Evolutionary conservation across 2,888 invertebrate genomes (phyloP), one percentile per base, ranked within the genome.

Genomic region (Malacosoma neustria): DNA sequence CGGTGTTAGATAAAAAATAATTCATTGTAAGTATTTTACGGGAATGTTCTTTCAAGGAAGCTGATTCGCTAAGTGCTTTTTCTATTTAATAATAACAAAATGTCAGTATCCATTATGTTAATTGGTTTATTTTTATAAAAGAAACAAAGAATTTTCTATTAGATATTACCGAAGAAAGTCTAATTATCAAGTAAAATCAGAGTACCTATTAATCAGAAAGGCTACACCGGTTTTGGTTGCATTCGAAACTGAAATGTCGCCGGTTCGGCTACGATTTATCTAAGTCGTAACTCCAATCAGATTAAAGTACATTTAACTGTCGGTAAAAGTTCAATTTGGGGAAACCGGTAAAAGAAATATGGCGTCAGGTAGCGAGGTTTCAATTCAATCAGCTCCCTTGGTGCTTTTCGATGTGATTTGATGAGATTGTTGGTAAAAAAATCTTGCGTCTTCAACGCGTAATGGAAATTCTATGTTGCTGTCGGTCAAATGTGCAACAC

Each of bases 301-400:
- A 85, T 84, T 82, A 82, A 76, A 84, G 76, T 75, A 77, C 75
- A 76, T 81, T 82, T 75, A 82, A 79, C 75, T 72, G 74, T 70
- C 66, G 70, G 74, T 75, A 75, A 72, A 75, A 77, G 72, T 80
- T 81, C 74, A 72, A 76, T 84, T 79, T 72, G 71, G 74, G 75
- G 73, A 61, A 72, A 74, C 63, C 67, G 73, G 68, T 43, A 59
- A 64, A 80, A 82, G 77, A 82, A 82, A 80, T 81, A 80, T 74
- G 69, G 75, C 65, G 67, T 50, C 63, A 73, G 73, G 82, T 77
- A 73, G 63, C 54, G 63, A 60, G 72, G 65, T 61, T 72, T 76
- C 82, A 79, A 85, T 85, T 82, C 82, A 82, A 84, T 85, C 85
- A 81, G 76, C 56, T 74, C 74, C 82, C 74, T 68, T 61, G 72